Conservation (phyloP, 1,140 invertebrate species). For the Cataglyphis hispanica region DNA sequence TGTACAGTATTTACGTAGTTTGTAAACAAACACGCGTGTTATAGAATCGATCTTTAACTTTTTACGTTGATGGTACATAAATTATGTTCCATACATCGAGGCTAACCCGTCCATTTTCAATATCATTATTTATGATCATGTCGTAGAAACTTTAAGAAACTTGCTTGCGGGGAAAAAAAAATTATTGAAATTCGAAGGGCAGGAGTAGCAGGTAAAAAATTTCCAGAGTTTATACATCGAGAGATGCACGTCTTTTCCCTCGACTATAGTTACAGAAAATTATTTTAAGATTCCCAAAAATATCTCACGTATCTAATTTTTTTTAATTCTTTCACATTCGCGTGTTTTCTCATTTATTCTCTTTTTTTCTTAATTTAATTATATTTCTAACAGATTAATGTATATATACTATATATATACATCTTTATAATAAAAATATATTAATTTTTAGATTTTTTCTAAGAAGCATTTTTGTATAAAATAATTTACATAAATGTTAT, state of each 20-base stretch:
- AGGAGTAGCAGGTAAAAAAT: not conserved
- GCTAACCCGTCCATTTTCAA: slow-evolving; percentile 40
- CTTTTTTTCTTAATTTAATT: not conserved
- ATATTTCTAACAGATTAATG: not conserved
- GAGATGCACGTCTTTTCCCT: no score
- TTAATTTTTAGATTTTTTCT: not conserved
- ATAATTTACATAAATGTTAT: not conserved
- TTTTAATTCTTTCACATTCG: not conserved
- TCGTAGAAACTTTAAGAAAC: not conserved
- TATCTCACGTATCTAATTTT: not conserved
- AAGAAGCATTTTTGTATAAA: not conserved
- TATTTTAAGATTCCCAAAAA: not conserved
- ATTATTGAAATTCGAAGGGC: not conserved
- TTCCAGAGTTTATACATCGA: not conserved
- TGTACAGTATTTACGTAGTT: not conserved
- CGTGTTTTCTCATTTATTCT: not conserved
- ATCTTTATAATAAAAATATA: not conserved
- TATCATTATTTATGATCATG: slow-evolving; percentile 48
- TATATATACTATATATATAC: no score
- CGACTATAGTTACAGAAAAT: not conserved
- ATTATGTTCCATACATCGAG: slow-evolving; percentile 35
- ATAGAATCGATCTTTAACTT: slow-evolving; percentile 43
- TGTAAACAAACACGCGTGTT: slow-evolving; percentile 51
- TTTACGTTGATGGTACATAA: slow-evolving; percentile 25
- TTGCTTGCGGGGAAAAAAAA: not conserved